A percentile compares a stretch with the other conserved stretches of the same genome.
Evolutionary conservation across 2,113 vertebrate genomes (phyloP).

Genomic region (Platycercus adscitus): DNA sequence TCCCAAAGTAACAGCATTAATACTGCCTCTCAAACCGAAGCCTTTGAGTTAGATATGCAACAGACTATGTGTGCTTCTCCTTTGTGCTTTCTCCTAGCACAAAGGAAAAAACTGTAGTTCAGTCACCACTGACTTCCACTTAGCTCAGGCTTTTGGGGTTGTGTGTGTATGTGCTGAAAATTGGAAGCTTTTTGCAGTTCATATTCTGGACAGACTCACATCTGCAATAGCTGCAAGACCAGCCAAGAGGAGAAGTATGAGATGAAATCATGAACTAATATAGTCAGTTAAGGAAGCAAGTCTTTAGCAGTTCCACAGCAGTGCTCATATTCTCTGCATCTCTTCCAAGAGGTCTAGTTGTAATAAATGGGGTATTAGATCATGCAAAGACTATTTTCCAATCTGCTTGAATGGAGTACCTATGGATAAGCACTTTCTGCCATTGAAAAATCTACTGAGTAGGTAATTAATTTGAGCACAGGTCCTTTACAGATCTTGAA

Average conservation of each 20-base stretch:
- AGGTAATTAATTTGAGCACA: neutral
- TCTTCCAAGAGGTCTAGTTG: neutral
- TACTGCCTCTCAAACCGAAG: neutral
- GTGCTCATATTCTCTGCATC: neutral
- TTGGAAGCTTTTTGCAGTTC: neutral
- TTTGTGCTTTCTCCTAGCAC: neutral
- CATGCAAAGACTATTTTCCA: neutral
- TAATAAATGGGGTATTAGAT: neutral
- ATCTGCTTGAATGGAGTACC: neutral
- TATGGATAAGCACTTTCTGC: neutral
- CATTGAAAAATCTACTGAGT: neutral
- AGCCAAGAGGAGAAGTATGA: neutral
- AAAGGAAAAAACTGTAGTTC: neutral
- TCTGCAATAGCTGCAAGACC: neutral
- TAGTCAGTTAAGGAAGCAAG: neutral
- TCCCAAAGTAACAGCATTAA: neutral
- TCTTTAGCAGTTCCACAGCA: neutral
- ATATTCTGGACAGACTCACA: neutral
- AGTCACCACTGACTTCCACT: neutral
- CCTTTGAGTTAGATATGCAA: neutral
- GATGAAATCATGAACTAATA: neutral
- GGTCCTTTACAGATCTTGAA: neutral
- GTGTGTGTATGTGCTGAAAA: neutral
- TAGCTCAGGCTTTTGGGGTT: neutral
- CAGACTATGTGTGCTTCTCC: neutral